These are phyloP conservation scores for Agrochola lota DNA, from an alignment of 2,888 invertebrate genomes.

Conservation along the genomic window DNA sequence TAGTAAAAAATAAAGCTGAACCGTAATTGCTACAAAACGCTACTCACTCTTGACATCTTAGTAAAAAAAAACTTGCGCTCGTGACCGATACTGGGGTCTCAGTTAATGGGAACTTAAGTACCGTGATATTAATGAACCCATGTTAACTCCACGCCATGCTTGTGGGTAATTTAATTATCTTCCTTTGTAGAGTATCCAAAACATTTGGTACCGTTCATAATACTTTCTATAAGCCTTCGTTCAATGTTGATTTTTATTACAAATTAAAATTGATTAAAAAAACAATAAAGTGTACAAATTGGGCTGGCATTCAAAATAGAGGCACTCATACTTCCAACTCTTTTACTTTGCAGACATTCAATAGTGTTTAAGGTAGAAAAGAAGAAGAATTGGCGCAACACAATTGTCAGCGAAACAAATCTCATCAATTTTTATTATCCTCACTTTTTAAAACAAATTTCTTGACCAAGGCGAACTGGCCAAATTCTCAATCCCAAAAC, in stretches of 20 bases:
- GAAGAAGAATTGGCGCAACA: too few species aligned
- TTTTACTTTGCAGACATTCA: too few species aligned
- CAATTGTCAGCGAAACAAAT: too few species aligned
- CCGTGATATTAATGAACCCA: conserved; percentile 81
- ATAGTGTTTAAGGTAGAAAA: too few species aligned
- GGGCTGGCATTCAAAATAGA: not conserved
- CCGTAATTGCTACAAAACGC: conserved; percentile 1
- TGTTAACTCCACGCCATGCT: conserved; percentile 28
- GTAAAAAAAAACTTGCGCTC: conserved; percentile 66
- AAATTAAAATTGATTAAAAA: not conserved
- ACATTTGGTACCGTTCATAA: conserved; percentile 11
- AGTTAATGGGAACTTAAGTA: conserved; percentile 81
- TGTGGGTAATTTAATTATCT: conserved; percentile 57
- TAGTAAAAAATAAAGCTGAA: conserved; percentile 9
- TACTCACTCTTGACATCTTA: conserved; percentile 41
- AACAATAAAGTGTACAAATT: not conserved
- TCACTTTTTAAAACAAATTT: not conserved
- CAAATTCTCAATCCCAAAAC: not conserved
- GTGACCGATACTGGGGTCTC: conserved; percentile 80
- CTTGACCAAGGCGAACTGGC: not conserved
- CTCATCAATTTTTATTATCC: not conserved
- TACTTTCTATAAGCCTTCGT: not conserved
- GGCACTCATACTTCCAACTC: too few species aligned
- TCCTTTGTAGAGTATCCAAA: conserved; percentile 35
- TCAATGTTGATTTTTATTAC: not conserved